phyloP scores from a whole-genome alignment of 2,888 invertebrate genomes.

The Ennomos erosarius region DNA sequence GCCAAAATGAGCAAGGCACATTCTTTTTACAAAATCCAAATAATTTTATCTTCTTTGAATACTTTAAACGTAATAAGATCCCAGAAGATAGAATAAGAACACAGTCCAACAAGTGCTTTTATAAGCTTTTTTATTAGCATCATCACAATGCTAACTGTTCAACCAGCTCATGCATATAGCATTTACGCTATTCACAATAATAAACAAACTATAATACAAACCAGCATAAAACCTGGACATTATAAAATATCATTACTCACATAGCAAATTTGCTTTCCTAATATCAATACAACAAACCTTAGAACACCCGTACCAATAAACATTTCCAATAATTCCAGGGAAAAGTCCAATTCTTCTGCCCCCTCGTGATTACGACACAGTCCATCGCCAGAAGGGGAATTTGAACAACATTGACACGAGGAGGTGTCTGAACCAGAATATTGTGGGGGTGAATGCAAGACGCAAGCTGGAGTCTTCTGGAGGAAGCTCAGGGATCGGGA shows the following conservation, averaged over 20 bases:
- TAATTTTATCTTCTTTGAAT: too few species aligned
- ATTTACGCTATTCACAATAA: neutral
- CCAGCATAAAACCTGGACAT: constrained; percentile 5
- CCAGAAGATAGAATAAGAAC: too few species aligned
- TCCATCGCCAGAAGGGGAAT: constrained; percentile 88
- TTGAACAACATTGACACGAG: constrained; percentile 78
- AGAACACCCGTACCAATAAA: constrained; percentile 9
- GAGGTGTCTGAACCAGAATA: constrained; percentile 89
- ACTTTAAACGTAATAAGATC: too few species aligned
- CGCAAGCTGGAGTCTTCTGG: constrained; percentile 88
- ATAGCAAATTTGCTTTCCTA: constrained; percentile 24
- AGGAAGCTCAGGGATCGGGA: constrained; percentile 95
- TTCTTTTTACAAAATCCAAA: too few species aligned
- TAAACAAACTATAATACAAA: neutral
- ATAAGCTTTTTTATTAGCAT: too few species aligned
- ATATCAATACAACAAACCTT: constrained; percentile 4
- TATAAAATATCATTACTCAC: constrained; percentile 8
- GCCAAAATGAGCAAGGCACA: too few species aligned
- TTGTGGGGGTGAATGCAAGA: constrained; percentile 80
- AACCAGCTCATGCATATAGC: too few species aligned
- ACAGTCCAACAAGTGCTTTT: too few species aligned
- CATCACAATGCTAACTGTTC: too few species aligned
- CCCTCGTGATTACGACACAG: constrained; percentile 97
- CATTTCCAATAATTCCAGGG: constrained; percentile 57
- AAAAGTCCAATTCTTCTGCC: constrained; percentile 93